These are phyloP conservation scores for Scortum barcoo DNA, from an alignment of 2,113 vertebrate genomes.

Conservation along the genomic window DNA sequence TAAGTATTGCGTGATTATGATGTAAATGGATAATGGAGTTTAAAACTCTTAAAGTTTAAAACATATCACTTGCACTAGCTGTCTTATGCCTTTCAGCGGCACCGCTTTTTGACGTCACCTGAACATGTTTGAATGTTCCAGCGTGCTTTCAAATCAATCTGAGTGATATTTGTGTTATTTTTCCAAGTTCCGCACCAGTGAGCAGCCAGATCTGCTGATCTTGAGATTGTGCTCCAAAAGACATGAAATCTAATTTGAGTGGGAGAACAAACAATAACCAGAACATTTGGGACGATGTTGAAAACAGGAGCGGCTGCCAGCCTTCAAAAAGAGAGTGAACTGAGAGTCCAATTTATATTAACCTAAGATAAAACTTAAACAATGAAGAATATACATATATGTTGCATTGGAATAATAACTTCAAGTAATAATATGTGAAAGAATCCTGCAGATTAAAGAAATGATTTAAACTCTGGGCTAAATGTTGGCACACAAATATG, in stretches of 20 bases:
- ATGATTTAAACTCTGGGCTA: conserved; percentile 1
- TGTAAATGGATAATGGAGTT: not conserved
- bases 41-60: no score
- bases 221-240: conserved; percentile 36
- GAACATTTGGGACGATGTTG: conserved; percentile 54
- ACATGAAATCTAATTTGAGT: conserved; percentile 66
- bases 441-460: conserved; percentile 16
- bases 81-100: not conserved
- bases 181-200: conserved; percentile 30
- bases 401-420: conserved; percentile 1
- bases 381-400: conserved; percentile 8
- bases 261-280: conserved; percentile 59
- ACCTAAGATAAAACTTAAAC: conserved; percentile 14
- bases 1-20: not conserved
- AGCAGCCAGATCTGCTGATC: conserved; percentile 52
- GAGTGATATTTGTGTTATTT: conserved; percentile 15
- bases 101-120: not conserved
- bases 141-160: conserved; percentile 2
- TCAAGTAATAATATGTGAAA: conserved; percentile 31
- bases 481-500: conserved; percentile 8
- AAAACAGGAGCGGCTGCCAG: conserved; percentile 62
- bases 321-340: conserved; percentile 41
- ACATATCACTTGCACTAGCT: not conserved
- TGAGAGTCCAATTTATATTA: conserved; percentile 44
- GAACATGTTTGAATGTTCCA: not conserved